Conservation (phyloP, 2,888 invertebrate species). For the Flexamia atlantica region DNA sequence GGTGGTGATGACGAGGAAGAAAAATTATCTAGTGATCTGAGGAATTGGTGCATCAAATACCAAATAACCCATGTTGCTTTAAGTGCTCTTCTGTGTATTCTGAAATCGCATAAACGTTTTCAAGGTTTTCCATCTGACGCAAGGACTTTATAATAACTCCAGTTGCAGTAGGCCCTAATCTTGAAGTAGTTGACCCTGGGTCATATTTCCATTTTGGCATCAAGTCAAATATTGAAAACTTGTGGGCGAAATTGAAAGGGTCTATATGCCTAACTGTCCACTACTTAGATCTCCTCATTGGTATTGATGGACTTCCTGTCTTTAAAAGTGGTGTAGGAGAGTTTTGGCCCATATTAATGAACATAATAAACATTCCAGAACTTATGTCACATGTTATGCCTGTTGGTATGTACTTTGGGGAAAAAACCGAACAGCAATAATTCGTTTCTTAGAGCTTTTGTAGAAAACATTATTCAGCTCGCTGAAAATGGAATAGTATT, state of each 20-base stretch:
- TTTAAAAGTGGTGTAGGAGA: conserved; percentile 10
- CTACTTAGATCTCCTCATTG: background rate
- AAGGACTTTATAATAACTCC: conserved; percentile 20
- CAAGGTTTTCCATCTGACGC: conserved; percentile 1
- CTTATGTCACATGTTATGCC: background rate
- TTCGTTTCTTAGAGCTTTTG: conserved; percentile 32
- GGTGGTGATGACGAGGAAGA: background rate
- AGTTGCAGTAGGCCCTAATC: background rate
- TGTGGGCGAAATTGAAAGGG: background rate
- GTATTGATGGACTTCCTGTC: conserved; percentile 31
- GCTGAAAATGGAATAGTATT: conserved; percentile 3
- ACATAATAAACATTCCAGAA: background rate
- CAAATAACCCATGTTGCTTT: conserved; percentile 24
- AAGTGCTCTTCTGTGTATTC: conserved; percentile 15
- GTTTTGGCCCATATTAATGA: conserved; percentile 14
- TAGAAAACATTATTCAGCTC: background rate
- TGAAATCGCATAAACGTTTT: conserved; percentile 22
- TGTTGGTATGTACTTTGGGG: conserved; percentile 48
- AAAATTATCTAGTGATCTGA: background rate
- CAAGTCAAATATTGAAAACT: background rate
- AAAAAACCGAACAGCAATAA: conserved; percentile 14
- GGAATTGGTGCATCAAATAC: conserved; percentile 7
- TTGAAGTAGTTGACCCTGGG: background rate
- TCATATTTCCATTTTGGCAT: conserved; percentile 31
- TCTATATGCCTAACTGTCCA: background rate